Evolutionary conservation across 2,888 invertebrate species (phyloP).

Genomic region (Macrosoma leucophasiata): DNA sequence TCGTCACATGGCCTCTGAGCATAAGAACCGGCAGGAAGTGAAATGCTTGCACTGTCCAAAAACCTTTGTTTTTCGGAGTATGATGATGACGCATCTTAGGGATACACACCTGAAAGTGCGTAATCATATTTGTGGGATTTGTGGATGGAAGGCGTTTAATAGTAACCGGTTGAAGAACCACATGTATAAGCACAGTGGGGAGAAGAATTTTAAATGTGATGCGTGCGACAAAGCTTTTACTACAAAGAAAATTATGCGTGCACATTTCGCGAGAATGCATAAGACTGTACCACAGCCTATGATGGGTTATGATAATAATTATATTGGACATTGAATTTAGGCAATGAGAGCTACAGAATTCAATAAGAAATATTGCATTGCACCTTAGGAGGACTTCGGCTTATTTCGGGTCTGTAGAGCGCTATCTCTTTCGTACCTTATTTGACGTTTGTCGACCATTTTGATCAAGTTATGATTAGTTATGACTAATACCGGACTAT

Average conservation of each 20-base stretch:
- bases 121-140: slow-evolving; percentile 55
- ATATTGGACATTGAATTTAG: slow-evolving; percentile 33
- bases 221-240: slow-evolving; percentile 61
- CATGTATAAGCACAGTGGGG: slow-evolving; percentile 67
- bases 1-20: slow-evolving; percentile 58
- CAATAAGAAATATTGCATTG: too few relatives aligned
- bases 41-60: slow-evolving; percentile 65
- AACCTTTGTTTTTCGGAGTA: slow-evolving; percentile 60
- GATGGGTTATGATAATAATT: slow-evolving; percentile 41
- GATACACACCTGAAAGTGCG: slow-evolving; percentile 60
- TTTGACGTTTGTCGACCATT: too few relatives aligned
- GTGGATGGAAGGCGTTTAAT: slow-evolving; percentile 61
- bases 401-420: too few relatives aligned
- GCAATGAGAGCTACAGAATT: too few relatives aligned
- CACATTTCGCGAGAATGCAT: slow-evolving; percentile 61
- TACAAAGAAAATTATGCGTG: slow-evolving; percentile 62
- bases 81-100: slow-evolving; percentile 65
- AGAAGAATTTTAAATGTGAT: slow-evolving; percentile 65
- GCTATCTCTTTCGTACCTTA: too few relatives aligned
- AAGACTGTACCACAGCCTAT: slow-evolving; percentile 34
- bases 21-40: slow-evolving; percentile 54
- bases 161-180: slow-evolving; percentile 69
- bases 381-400: too few relatives aligned
- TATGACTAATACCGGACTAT: too few relatives aligned
- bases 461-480: too few relatives aligned